Evolutionary conservation across 2,797 vertebrate species (phyloP), one percentile per base, ranked within the genome.

Genomic region (Ctenosaura bakeri): DNA sequence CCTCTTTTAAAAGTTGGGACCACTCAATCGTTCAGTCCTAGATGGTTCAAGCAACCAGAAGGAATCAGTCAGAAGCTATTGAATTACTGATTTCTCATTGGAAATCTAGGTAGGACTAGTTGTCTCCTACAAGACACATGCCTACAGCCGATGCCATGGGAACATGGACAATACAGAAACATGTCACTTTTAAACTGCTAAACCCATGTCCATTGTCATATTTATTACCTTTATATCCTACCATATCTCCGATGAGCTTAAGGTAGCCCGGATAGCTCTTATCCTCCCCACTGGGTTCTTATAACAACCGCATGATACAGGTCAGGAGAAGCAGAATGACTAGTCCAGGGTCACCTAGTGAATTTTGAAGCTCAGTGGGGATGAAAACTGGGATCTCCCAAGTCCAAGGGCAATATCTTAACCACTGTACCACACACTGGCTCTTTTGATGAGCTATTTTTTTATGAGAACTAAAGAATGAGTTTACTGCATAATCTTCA

Each of bases 401-500:
- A 71, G 29, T 71, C 66, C 12, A 10, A 71, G 29, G 12, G 8
- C 12, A 32, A 13, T 32, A 32, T 71, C 32, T 32, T 32, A 32
- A 13, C 32, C 12, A 62, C 26, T 71, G 9, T 32, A 71, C 62
- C 26, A 71, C 12, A 29, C 66, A 26, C 26, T 69, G 24, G 29
- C 66, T 32, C 13, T 81, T 91, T 56, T 92, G 46, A 2, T 0
- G 24, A 0, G 80, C 22, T 94, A 46, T 46, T 74, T 81, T 81
- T 20, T 83, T 85, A 71, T 64, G 86, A 83, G 76, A 56, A 24
- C 50, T 88, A 79, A 54, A 85, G 71, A 89, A 42, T 46, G 83
- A 59, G 64, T 89, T 93, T 92, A 66, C 74, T 84, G 90, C 81
- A 77, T 52, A 86, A 66, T 87, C 90, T 81, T 93, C 92, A 83